These are phyloP conservation scores for Buteo buteo DNA, from an alignment of 2,113 vertebrate genomes.

Conservation along the genomic window DNA sequence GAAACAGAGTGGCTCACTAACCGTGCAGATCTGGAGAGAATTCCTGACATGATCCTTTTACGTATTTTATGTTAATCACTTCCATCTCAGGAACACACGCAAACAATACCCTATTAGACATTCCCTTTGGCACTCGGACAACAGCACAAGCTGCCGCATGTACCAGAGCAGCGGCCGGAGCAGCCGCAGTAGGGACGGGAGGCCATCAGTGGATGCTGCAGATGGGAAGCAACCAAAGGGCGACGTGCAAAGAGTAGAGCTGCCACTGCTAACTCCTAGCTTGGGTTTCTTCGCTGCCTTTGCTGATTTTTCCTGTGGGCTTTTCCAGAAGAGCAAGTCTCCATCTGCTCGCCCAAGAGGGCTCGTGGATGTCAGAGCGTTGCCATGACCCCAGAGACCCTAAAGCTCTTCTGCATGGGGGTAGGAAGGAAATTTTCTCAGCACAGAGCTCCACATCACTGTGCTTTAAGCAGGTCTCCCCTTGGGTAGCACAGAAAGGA, in stretches of 20 bases:
- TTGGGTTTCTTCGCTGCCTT: neutral
- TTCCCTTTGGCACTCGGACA: constrained; percentile 54
- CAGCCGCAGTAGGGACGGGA: neutral
- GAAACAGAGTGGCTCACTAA: constrained; percentile 71
- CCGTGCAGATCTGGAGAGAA: constrained; percentile 66
- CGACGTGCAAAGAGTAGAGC: neutral
- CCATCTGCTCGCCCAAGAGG: neutral
- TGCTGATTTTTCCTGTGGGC: neutral
- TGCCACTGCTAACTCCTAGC: accelerated
- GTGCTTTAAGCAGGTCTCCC: neutral
- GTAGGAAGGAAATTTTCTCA: neutral
- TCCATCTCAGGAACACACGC: constrained; percentile 77
- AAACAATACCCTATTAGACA: constrained; percentile 66
- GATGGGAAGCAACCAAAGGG: neutral
- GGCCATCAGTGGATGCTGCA: neutral
- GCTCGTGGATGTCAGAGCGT: neutral
- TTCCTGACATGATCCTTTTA: constrained; percentile 75
- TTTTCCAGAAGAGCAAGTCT: neutral
- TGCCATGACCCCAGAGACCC: neutral
- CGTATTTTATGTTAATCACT: constrained; percentile 75
- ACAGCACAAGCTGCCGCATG: neutral
- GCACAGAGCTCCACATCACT: neutral
- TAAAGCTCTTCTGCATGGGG: neutral
- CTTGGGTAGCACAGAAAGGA: neutral
- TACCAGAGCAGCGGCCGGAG: neutral